Conservation (phyloP, 2,888 invertebrate genomes). For the Gonocerus acuteangulatus region DNA sequence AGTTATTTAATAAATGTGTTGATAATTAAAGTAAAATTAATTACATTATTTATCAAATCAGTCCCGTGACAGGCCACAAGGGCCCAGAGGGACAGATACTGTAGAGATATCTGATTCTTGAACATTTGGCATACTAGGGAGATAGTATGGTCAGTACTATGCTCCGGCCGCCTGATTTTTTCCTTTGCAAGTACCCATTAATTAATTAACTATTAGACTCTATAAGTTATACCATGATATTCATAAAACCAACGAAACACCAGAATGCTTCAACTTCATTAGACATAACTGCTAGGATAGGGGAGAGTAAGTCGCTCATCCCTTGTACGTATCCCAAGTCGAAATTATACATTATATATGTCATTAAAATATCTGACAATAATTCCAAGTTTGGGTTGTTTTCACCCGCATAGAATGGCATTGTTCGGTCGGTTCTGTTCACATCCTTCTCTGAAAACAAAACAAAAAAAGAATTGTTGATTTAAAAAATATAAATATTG, state of each 20-base stretch:
- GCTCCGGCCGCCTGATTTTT: too few relatives aligned
- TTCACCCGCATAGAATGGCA: conserved; percentile 87
- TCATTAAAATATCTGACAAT: conserved; percentile 89
- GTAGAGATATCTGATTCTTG: too few relatives aligned
- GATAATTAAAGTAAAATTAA: too few relatives aligned
- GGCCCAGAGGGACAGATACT: too few relatives aligned
- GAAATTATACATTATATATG: conserved; percentile 98
- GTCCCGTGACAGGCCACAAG: too few relatives aligned
- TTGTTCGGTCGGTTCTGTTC: conserved; percentile 84
- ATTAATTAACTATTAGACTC: too few relatives aligned
- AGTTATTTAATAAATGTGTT: too few relatives aligned
- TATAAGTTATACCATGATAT: conserved; percentile 85
- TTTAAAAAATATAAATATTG: background rate
- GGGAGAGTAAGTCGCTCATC: conserved; percentile 95
- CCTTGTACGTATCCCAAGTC: conserved; percentile 94
- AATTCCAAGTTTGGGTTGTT: conserved; percentile 79
- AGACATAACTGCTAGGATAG: conserved; percentile 77
- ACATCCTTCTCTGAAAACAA: conserved; percentile 92
- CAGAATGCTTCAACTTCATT: conserved; percentile 96
- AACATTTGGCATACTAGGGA: too few relatives aligned
- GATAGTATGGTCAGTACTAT: too few relatives aligned
- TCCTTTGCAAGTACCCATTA: too few relatives aligned
- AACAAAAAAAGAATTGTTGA: background rate
- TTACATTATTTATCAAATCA: too few relatives aligned
- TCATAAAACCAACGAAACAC: conserved; percentile 98